Base-by-base conservation (phyloP, 2,888 invertebrate genomes). In the Heliconius aoede region DNA sequence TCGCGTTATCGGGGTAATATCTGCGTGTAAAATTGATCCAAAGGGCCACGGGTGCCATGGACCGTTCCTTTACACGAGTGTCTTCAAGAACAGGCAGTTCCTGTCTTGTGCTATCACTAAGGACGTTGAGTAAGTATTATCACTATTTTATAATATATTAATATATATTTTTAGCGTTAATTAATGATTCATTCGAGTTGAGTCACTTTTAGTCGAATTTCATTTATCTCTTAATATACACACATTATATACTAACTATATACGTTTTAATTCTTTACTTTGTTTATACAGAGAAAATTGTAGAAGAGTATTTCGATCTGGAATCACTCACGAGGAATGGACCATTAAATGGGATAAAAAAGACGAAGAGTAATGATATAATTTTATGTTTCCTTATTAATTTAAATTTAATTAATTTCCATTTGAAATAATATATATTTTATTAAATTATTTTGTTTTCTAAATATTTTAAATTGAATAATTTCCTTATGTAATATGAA, bases 11-110 rank as follows among this genome's bases (percentile, higher is more conserved):
- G 94, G 94, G 0, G 90, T 94, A 0, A 93, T 94, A 76, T 94
- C 94, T 1, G 94, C 94, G 0, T 94, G 94, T 79, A 92, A 93
- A 83, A 94, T 94, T 60, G 94, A 94, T 76, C 91, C 94, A 0
- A 93, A 93, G 80, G 86, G 83, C 3, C 94, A 93, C 84, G 92
- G 90, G 79, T 94, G 94, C 69, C 93, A 94, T 69, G 94, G 94
- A 8, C 94, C 94, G 0, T 94, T 94, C 89, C 85, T 94, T 1
- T 94, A 94, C 80, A 94, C 94, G 0, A 93, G 93, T 1, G 84
- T 94, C 21, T 94, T 90, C 79, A 90, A 84, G 76, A 94, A 94
- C 79, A 84, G 92, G 0, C 94, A 94, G 84, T 94, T 94, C 77
- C 87, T 94, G 72, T 90, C 92, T 2, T 94, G 94, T 74, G 87